Conservation (phyloP, 2,113 vertebrate genomes). For the Platysternon megacephalum region DNA sequence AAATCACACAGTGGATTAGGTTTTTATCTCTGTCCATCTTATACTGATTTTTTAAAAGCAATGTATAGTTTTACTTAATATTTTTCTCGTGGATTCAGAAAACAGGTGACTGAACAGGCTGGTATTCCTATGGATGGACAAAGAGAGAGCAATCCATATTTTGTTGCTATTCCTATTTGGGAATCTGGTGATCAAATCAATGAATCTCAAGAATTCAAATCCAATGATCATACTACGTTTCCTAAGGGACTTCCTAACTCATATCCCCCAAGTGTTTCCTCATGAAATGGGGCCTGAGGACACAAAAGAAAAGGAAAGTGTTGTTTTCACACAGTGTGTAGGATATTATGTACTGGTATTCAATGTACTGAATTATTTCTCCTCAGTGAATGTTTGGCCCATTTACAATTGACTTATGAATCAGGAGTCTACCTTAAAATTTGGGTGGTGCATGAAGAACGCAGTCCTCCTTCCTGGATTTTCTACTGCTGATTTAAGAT, state of each 20-base stretch:
- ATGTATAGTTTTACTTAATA: neutral
- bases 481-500: conserved; percentile 43
- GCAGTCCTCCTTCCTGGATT: neutral
- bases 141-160: neutral
- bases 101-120: fast-evolving
- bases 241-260: neutral
- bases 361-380: neutral
- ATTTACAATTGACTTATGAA: neutral
- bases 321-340: fast-evolving
- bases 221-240: neutral
- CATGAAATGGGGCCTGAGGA: fast-evolving
- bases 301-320: neutral
- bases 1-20: neutral
- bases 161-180: neutral
- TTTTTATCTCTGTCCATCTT: neutral
- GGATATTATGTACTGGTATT: neutral
- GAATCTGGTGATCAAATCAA: neutral
- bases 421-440: neutral
- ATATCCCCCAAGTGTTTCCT: neutral
- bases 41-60: neutral
- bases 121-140: neutral
- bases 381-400: neutral
- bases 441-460: neutral
- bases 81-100: neutral
- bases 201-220: neutral